These are phyloP conservation scores for Lordiphosa mommai DNA, from an alignment of 1,140 invertebrate genomes.

Conservation along the genomic window DNA sequence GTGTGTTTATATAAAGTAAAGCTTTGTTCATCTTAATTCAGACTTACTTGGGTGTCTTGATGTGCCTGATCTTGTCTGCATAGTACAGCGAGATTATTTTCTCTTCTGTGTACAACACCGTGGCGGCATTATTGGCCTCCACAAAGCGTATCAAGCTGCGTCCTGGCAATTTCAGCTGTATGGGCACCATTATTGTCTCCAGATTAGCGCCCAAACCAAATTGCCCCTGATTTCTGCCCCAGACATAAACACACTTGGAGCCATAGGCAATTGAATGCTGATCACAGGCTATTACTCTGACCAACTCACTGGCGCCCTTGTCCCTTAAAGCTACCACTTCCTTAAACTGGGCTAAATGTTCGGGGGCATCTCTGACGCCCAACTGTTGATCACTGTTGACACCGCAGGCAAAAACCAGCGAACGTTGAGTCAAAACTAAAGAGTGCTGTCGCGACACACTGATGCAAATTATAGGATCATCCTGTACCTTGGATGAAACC, in stretches of 20 bases:
- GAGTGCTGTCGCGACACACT: slow-evolving; percentile 84
- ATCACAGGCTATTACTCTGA: slow-evolving; percentile 80
- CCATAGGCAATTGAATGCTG: slow-evolving; percentile 85
- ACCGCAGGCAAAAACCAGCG: slow-evolving; percentile 84
- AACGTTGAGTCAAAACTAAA: slow-evolving; percentile 82
- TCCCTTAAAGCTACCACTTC: slow-evolving; percentile 77
- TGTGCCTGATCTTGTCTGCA: slow-evolving; percentile 58
- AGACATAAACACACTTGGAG: slow-evolving; percentile 81
- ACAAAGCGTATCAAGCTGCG: slow-evolving; percentile 58
- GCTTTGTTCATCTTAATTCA: not conserved
- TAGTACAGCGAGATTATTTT: slow-evolving; percentile 63
- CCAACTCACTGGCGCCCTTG: slow-evolving; percentile 37
- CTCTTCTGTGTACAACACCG: slow-evolving; percentile 57
- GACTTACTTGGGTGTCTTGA: slow-evolving; percentile 71
- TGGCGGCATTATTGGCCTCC: slow-evolving; percentile 69
- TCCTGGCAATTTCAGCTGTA: slow-evolving; percentile 61
- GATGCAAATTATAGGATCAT: slow-evolving; percentile 63
- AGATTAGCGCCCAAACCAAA: slow-evolving; percentile 80
- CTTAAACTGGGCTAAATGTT: slow-evolving; percentile 81
- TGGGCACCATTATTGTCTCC: slow-evolving; percentile 56
- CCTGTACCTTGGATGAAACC: slow-evolving; percentile 80
- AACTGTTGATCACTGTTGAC: slow-evolving; percentile 84
- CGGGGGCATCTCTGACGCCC: slow-evolving; percentile 81
- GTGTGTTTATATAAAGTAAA: not conserved
- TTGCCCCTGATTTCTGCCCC: slow-evolving; percentile 87